Evolutionary conservation across 2,113 vertebrate species (phyloP).

Genomic region (Strigops habroptila): DNA sequence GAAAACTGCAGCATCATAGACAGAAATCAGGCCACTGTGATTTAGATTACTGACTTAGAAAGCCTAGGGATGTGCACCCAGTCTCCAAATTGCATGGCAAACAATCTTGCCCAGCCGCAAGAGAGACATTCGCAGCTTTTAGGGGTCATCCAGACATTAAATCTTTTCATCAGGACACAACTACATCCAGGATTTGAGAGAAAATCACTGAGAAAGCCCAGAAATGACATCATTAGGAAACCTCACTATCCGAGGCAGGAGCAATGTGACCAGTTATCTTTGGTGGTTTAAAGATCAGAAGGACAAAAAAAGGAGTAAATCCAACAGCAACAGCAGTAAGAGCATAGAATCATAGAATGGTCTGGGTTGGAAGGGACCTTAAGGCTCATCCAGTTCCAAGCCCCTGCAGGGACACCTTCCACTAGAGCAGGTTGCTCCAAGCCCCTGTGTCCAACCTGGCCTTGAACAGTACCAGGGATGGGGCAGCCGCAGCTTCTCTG

Average conservation of each 20-base stretch:
- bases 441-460: background rate
- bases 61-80: background rate
- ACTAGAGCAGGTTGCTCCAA: background rate
- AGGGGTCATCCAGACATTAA: background rate
- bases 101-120: background rate
- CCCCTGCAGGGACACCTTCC: background rate
- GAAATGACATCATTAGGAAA: background rate
- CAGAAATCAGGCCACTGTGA: background rate
- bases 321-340: background rate
- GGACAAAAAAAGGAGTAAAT: background rate
- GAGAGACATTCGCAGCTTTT: background rate
- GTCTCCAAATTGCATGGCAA: background rate
- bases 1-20: background rate
- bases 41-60: background rate
- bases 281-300: background rate
- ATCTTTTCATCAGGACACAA: background rate
- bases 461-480: background rate
- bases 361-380: background rate
- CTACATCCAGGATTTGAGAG: background rate
- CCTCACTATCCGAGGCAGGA: background rate
- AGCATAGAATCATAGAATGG: background rate
- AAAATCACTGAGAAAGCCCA: fast-evolving
- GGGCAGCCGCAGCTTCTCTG: background rate
- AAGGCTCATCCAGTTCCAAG: background rate
- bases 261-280: background rate